These are phyloP conservation scores for Malacoctenus gilli DNA, from an alignment of 2,797 vertebrate species.

Conservation along the genomic window DNA sequence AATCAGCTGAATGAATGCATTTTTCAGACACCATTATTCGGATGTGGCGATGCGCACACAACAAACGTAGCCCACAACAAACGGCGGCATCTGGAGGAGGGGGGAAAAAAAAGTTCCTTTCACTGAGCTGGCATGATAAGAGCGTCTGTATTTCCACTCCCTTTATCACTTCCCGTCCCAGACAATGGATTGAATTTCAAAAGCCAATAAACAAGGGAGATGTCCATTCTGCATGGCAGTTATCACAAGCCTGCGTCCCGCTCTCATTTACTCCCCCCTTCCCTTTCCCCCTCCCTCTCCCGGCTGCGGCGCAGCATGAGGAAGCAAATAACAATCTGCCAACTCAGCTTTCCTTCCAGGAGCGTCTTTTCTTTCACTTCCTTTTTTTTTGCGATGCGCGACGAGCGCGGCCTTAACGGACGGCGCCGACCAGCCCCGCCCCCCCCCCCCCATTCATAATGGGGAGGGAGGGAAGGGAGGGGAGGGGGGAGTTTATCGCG, in stretches of 20 bases:
- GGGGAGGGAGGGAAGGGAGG: too few relatives aligned
- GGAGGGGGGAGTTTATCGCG: too few relatives aligned
- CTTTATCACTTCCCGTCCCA: conserved; percentile 82
- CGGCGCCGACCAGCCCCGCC: too few relatives aligned
- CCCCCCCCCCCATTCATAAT: too few relatives aligned
- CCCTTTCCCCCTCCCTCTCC: conserved; percentile 47
- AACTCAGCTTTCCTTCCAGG: too few relatives aligned
- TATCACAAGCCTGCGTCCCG: conserved; percentile 79
- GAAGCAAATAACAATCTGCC: too few relatives aligned
- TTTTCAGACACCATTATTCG: conserved; percentile 82
- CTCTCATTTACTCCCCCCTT: conserved; percentile 69
- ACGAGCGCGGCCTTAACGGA: too few relatives aligned
- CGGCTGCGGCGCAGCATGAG: too few relatives aligned
- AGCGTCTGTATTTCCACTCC: conserved; percentile 81
- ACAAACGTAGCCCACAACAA: conserved; percentile 79
- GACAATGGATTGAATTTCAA: conserved; percentile 87
- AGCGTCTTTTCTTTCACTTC: too few relatives aligned
- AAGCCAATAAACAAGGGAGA: conserved; percentile 86
- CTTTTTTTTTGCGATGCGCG: too few relatives aligned
- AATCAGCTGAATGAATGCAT: conserved; percentile 82
- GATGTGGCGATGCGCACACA: conserved; percentile 76
- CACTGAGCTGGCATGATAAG: conserved; percentile 84
- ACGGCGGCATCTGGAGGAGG: conserved; percentile 71
- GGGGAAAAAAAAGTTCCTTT: conserved; percentile 77
- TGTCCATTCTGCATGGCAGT: conserved; percentile 83